Conservation (phyloP, 2,888 invertebrate genomes). For the Nomada goodeniana region DNA sequence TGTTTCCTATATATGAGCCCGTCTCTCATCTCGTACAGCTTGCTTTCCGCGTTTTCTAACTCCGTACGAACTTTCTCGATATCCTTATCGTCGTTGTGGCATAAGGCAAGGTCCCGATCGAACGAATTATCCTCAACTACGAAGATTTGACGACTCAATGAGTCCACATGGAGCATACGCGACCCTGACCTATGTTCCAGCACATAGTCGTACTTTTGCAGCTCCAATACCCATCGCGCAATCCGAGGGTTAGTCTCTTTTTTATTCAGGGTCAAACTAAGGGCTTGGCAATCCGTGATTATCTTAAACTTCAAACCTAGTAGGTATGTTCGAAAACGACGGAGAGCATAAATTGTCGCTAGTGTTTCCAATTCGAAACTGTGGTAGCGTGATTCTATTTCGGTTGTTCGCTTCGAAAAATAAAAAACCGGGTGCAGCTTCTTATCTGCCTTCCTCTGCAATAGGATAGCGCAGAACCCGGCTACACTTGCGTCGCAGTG, state of each 20-base stretch:
- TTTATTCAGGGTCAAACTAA: background rate
- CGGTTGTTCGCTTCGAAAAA: too few species aligned
- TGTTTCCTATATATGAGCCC: conserved; percentile 19
- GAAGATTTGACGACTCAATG: background rate
- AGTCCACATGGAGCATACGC: conserved; percentile 5
- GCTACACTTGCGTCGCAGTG: too few species aligned
- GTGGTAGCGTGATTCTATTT: background rate
- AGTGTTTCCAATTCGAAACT: conserved; percentile 71
- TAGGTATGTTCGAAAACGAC: conserved; percentile 59
- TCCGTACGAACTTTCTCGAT: background rate
- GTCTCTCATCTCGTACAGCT: conserved; percentile 15
- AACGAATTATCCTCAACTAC: conserved; percentile 12
- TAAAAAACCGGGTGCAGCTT: too few species aligned
- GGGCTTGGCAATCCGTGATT: background rate
- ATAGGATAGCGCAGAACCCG: too few species aligned
- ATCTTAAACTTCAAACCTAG: background rate
- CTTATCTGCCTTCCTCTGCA: too few species aligned
- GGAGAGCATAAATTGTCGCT: conserved; percentile 61
- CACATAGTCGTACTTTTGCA: background rate
- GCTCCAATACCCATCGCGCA: background rate
- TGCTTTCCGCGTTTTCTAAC: conserved; percentile 4
- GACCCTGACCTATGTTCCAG: too few species aligned
- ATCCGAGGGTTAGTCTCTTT: conserved; percentile 15
- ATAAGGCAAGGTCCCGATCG: conserved; percentile 10
- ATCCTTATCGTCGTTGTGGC: background rate